phyloP scores from a whole-genome alignment of 2,113 vertebrate genomes.

The Lepisosteus oculatus region DNA sequence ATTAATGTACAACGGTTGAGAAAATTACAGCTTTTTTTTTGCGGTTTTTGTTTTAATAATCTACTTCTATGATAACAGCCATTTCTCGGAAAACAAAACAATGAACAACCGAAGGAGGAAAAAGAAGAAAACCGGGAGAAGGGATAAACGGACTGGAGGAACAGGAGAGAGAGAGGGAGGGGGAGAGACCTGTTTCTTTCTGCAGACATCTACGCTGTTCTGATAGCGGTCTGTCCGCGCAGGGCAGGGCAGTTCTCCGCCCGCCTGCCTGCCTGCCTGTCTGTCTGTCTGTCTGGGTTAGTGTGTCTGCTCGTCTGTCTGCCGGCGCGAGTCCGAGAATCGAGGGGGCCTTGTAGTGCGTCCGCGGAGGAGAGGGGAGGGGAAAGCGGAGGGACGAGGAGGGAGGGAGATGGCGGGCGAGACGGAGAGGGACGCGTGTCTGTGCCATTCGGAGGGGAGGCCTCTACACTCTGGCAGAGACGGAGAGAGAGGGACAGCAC shows the following conservation, averaged over 20 bases:
- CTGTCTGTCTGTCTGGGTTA: conserved; percentile 5
- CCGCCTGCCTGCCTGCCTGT: conserved; percentile 8
- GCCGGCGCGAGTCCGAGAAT: neutral
- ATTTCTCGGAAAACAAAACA: conserved; percentile 54
- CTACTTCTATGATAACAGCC: conserved; percentile 63
- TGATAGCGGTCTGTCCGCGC: neutral
- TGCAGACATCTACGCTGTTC: neutral
- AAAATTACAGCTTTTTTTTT: conserved; percentile 72
- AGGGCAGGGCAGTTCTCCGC: neutral
- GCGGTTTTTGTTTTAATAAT: conserved; percentile 47
- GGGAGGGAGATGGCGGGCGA: conserved; percentile 18
- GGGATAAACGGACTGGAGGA: neutral
- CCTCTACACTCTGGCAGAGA: conserved; percentile 15
- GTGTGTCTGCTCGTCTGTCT: neutral
- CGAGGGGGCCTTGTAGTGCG: too few species aligned
- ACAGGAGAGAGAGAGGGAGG: conserved; percentile 16
- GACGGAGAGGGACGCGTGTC: conserved; percentile 11
- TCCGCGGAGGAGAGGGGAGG: neutral
- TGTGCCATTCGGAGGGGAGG: neutral
- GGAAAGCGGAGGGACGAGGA: conserved; percentile 19
- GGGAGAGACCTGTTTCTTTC: conserved; percentile 19
- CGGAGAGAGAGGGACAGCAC: conserved; percentile 21
- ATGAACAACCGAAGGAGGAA: conserved; percentile 38
- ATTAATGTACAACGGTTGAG: conserved; percentile 77
- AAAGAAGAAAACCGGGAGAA: conserved; percentile 15